These are phyloP conservation scores for Hypotaenidia philippensis DNA, from an alignment of 2,797 vertebrate species.

Conservation along the genomic window DNA sequence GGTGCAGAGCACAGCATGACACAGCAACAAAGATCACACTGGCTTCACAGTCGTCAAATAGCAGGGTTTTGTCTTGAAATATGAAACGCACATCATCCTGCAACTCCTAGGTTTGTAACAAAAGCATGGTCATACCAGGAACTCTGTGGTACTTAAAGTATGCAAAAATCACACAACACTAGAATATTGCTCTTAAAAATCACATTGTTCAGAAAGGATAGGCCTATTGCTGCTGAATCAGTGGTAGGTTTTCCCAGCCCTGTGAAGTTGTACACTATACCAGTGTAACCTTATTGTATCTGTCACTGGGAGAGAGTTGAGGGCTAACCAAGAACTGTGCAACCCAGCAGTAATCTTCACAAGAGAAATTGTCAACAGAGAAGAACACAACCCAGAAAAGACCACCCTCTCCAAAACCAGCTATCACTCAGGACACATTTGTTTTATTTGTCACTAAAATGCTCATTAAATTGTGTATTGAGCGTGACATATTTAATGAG, in stretches of 20 bases:
- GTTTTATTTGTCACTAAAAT: background rate
- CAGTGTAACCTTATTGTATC: background rate
- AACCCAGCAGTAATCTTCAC: background rate
- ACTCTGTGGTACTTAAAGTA: background rate
- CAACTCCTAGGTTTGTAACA: background rate
- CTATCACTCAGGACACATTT: background rate
- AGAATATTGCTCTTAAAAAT: background rate
- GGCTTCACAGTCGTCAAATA: background rate
- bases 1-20: background rate
- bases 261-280: background rate
- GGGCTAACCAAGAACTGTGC: background rate
- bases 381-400: rapidly evolving
- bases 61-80: background rate
- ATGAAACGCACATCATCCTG: background rate
- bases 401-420: background rate
- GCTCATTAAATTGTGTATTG: background rate
- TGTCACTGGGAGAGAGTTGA: background rate
- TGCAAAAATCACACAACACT: background rate
- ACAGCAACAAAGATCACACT: background rate
- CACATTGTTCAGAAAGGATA: background rate
- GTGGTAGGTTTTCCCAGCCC: background rate
- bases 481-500: background rate
- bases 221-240: background rate
- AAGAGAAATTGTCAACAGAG: background rate
- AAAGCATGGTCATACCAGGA: background rate